Conservation (phyloP, 2,797 vertebrate genomes). For the Coregonus ussuriensis region DNA sequence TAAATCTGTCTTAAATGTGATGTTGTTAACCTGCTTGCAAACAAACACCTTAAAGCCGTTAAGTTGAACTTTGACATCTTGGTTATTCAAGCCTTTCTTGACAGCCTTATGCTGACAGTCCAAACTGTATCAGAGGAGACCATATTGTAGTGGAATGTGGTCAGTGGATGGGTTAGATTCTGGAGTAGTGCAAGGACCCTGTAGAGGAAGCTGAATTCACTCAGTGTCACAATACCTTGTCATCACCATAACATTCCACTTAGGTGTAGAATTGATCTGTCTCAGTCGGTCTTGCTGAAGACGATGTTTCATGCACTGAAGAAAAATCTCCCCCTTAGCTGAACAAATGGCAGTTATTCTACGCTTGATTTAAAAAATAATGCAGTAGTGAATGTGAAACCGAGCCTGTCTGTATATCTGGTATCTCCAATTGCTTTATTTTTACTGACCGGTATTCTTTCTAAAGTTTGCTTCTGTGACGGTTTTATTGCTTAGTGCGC, state of each 20-base stretch:
- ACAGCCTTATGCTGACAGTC: constrained; percentile 18
- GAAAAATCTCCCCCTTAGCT: constrained; percentile 76
- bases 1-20: constrained; percentile 61
- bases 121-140: constrained; percentile 3
- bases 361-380: constrained; percentile 82
- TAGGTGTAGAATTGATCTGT: constrained; percentile 83
- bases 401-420: constrained; percentile 99
- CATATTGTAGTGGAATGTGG: constrained; percentile 9
- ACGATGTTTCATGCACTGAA: constrained; percentile 88
- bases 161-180: constrained; percentile 12
- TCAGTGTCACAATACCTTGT: constrained; percentile 82
- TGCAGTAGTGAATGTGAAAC: constrained; percentile 98
- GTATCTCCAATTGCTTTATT: constrained; percentile 95
- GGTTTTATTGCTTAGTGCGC: constrained; percentile 96
- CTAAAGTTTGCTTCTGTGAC: constrained; percentile 97
- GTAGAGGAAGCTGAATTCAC: constrained; percentile 39
- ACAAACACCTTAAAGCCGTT: constrained; percentile 47
- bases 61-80: constrained; percentile 33
- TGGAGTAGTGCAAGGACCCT: constrained; percentile 5
- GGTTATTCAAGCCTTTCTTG: not conserved
- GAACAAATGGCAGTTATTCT: constrained; percentile 92
- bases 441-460: constrained; percentile 99
- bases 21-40: constrained; percentile 61
- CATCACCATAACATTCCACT: constrained; percentile 84
- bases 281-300: constrained; percentile 82